Percentiles rank a stretch among this genome's conserved stretches.
These are phyloP conservation scores for Monochamus saltuarius DNA, from an alignment of 1,140 invertebrate genomes.

Conservation along the genomic window DNA sequence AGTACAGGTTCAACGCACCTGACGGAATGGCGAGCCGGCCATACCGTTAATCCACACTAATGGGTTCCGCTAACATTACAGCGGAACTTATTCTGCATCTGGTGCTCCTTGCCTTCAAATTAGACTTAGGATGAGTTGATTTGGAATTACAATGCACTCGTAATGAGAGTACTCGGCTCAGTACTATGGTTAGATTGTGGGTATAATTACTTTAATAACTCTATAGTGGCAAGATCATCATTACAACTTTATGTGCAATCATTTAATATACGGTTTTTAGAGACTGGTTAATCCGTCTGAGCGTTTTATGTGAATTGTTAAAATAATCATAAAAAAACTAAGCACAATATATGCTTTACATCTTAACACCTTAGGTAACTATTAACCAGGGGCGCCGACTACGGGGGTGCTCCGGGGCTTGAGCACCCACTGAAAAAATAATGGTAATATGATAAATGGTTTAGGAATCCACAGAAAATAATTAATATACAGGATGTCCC, in stretches of 20 bases:
- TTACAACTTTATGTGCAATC: not conserved
- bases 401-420: no score
- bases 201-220: not conserved
- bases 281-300: not conserved
- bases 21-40: slow-evolving; percentile 46
- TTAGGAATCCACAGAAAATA: no score
- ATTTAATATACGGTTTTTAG: not conserved
- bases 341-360: no score
- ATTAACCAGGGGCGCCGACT: no score
- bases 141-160: not conserved
- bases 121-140: slow-evolving; percentile 7
- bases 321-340: no score
- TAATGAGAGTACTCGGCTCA: not conserved
- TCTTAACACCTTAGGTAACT: no score
- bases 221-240: not conserved
- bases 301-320: no score
- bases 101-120: slow-evolving; percentile 25
- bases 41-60: slow-evolving; percentile 47
- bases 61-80: slow-evolving; percentile 48
- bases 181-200: slow-evolving; percentile 2
- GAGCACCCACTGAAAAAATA: no score
- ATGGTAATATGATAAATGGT: no score
- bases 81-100: slow-evolving; percentile 44
- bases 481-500: no score
- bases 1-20: slow-evolving; percentile 47